phyloP scores from a whole-genome alignment of 2,888 invertebrate genomes.

The Mechanitis mazaeus region DNA sequence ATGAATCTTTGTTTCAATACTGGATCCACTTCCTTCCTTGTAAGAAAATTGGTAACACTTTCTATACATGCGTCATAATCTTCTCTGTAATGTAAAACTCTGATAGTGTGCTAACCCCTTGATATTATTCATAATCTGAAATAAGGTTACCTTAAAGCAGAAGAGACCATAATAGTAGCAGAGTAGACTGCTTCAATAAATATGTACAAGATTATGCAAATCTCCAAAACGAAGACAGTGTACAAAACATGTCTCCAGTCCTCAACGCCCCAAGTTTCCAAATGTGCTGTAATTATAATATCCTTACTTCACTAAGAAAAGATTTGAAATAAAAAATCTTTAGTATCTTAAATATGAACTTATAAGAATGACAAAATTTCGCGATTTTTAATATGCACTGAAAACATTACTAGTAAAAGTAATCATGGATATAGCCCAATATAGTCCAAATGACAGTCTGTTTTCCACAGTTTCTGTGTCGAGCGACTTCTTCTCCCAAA shows the following conservation, averaged over 20 bases:
- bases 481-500: slow-evolving; percentile 42
- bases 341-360: too few relatives aligned
- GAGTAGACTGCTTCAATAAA: slow-evolving; percentile 62
- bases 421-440: slow-evolving; percentile 60
- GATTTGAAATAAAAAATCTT: too few relatives aligned
- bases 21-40: slow-evolving; percentile 50
- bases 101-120: not conserved
- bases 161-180: slow-evolving; percentile 63
- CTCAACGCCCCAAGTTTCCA: slow-evolving; percentile 25
- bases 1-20: slow-evolving; percentile 50
- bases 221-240: slow-evolving; percentile 50
- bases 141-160: slow-evolving; percentile 43
- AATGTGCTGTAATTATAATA: slow-evolving; percentile 21
- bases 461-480: slow-evolving; percentile 39
- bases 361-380: too few relatives aligned
- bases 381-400: too few relatives aligned
- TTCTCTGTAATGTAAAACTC: slow-evolving; percentile 41
- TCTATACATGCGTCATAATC: slow-evolving; percentile 51
- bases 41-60: slow-evolving; percentile 49
- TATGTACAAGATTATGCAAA: slow-evolving; percentile 52
- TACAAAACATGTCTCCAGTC: slow-evolving; percentile 45
- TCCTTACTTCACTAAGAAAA: not conserved
- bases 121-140: not conserved
- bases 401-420: slow-evolving; percentile 47
- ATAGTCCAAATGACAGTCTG: slow-evolving; percentile 47